A percentile compares a stretch with the other conserved stretches of the same genome.
Evolutionary conservation across 2,797 vertebrate species (phyloP).

Genomic region (Pseudomugil tenellus): DNA sequence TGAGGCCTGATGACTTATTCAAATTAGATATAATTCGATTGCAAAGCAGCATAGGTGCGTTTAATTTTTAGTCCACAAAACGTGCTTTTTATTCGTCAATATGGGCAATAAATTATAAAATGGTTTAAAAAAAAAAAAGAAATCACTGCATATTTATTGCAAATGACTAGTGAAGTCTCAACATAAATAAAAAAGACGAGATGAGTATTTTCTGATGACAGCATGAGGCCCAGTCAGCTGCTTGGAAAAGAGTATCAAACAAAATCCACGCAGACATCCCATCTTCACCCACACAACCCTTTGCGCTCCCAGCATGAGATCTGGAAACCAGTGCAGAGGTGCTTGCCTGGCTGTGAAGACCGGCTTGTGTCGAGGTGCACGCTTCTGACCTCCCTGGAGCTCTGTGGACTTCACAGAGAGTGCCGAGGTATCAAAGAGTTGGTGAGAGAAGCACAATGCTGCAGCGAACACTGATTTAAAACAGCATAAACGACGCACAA

Average conservation of each 20-base stretch:
- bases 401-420: conserved; percentile 11
- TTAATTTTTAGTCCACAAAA: neutral
- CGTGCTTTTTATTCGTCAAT: neutral
- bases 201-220: neutral
- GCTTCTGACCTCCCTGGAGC: conserved; percentile 37
- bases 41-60: conserved; percentile 15
- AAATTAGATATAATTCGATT: conserved; percentile 51
- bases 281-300: conserved; percentile 1
- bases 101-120: neutral
- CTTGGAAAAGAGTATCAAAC: conserved; percentile 8
- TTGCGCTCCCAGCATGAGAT: conserved; percentile 10
- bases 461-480: conserved; percentile 29
- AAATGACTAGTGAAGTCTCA: neutral
- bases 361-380: conserved; percentile 4
- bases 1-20: conserved; percentile 36
- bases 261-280: conserved; percentile 20
- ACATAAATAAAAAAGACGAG: neutral
- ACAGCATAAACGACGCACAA: conserved; percentile 24
- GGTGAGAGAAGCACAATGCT: neutral
- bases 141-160: neutral
- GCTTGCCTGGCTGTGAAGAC: conserved; percentile 10
- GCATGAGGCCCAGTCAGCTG: conserved; percentile 7
- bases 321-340: conserved; percentile 8
- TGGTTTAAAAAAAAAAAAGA: neutral
- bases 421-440: conserved; percentile 16